These are phyloP conservation scores for Parelbella ahira DNA, from an alignment of 2,888 invertebrate species.

Conservation along the genomic window DNA sequence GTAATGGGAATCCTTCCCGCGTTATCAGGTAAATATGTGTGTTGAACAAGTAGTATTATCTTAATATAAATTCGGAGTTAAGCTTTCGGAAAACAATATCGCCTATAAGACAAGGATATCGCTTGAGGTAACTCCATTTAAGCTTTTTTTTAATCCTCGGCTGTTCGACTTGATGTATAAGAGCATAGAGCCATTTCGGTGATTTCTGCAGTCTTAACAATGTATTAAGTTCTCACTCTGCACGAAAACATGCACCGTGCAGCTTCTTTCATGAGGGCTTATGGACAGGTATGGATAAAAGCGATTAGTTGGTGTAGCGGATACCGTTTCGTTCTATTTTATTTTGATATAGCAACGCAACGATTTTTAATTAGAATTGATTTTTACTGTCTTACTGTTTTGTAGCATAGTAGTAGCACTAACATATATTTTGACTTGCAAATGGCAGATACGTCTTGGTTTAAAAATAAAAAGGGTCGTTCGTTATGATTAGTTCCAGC, in stretches of 20 bases:
- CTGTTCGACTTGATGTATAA: slow-evolving; percentile 1
- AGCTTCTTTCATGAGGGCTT: slow-evolving; percentile 66
- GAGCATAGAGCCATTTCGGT: slow-evolving; percentile 4
- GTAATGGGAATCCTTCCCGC: slow-evolving; percentile 50
- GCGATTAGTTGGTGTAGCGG: too few relatives aligned
- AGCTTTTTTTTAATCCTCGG: slow-evolving; percentile 32
- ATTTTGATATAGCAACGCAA: too few relatives aligned
- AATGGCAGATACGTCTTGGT: slow-evolving; percentile 1
- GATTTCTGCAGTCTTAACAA: slow-evolving; percentile 5
- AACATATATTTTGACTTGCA: too few relatives aligned
- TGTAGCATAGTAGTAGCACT: too few relatives aligned
- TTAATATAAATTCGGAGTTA: slow-evolving; percentile 54
- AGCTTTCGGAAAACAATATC: slow-evolving; percentile 47
- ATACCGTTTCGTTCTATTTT: too few relatives aligned
- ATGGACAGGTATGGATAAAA: slow-evolving; percentile 49
- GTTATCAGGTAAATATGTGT: slow-evolving; percentile 57
- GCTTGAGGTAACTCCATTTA: slow-evolving; percentile 34
- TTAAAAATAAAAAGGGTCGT: slow-evolving; percentile 5
- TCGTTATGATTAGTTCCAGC: slow-evolving; percentile 25
- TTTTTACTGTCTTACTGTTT: too few relatives aligned
- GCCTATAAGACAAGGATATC: slow-evolving; percentile 49
- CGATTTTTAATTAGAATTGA: too few relatives aligned
- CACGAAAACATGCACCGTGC: slow-evolving; percentile 61
- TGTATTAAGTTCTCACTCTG: not conserved
- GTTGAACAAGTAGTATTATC: slow-evolving; percentile 52